Conservation (phyloP, 2,888 invertebrate genomes). For the Dugesia japonica region DNA sequence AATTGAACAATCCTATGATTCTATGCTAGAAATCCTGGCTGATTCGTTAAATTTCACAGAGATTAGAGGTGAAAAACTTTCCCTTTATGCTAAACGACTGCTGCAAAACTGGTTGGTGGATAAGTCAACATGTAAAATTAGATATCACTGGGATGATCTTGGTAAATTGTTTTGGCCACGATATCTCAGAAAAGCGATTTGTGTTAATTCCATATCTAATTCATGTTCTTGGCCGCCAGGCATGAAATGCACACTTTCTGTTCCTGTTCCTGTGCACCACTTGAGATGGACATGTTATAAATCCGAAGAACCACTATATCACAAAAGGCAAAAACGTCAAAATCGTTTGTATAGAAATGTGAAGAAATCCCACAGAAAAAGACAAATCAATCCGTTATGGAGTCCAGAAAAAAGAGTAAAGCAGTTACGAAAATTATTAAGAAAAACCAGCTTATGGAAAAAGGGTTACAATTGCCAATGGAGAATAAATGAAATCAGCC, state of each 20-base stretch:
- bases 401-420: neutral
- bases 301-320: neutral
- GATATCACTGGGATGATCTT: conserved; percentile 43
- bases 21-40: conserved; percentile 34
- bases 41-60: conserved; percentile 36
- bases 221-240: conserved; percentile 46
- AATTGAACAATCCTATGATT: neutral
- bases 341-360: neutral
- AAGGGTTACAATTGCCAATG: conserved; percentile 29
- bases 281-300: conserved; percentile 42
- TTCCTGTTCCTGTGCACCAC: conserved; percentile 39
- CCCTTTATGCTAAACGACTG: neutral
- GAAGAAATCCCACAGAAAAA: neutral
- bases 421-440: neutral
- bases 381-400: neutral
- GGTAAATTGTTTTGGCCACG: conserved; percentile 45
- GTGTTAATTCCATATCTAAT: conserved; percentile 36
- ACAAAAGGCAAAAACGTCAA: neutral
- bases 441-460: neutral
- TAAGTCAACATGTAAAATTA: conserved; percentile 39
- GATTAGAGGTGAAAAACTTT: conserved; percentile 17
- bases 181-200: conserved; percentile 42
- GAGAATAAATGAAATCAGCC: neutral
- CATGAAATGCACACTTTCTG: conserved; percentile 43
- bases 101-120: conserved; percentile 41